These are phyloP conservation scores for Drosophila bipectinata DNA, from an alignment of 1,140 invertebrate species.

Conservation along the genomic window DNA sequence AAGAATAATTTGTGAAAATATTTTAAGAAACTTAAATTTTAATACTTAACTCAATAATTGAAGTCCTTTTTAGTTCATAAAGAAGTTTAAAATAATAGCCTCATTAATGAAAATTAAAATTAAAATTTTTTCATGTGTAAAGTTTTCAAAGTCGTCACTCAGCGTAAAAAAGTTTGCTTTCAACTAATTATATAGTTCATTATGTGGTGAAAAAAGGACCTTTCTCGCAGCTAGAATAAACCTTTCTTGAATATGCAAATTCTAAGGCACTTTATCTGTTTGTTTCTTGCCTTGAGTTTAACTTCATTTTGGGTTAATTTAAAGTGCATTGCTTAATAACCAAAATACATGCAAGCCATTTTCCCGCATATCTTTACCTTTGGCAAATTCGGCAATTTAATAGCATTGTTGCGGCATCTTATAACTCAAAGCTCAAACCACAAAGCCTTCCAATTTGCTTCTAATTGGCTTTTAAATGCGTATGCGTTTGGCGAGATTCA, in stretches of 20 bases:
- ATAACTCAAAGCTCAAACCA: conserved; percentile 44
- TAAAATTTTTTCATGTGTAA: not conserved
- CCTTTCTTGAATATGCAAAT: conserved; percentile 5
- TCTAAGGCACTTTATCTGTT: not conserved
- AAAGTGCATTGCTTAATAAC: conserved; percentile 24
- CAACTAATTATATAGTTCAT: conserved; percentile 70
- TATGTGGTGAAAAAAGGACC: conserved; percentile 26
- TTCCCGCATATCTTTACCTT: conserved; percentile 13
- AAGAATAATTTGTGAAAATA: not conserved
- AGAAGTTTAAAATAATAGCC: no score
- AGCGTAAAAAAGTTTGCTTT: conserved; percentile 42
- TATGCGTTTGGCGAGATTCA: conserved; percentile 49
- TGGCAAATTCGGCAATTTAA: conserved; percentile 31
- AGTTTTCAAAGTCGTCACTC: conserved; percentile 26
- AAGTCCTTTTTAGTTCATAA: no score
- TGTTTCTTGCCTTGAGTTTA: not conserved
- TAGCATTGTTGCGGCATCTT: conserved; percentile 53
- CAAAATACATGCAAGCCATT: conserved; percentile 24
- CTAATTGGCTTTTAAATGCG: conserved; percentile 66
- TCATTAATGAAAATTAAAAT: not conserved
- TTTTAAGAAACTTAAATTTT: no score
- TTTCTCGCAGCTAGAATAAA: conserved; percentile 11
- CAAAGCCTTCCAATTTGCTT: conserved; percentile 39
- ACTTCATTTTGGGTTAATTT: not conserved
- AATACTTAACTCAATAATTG: no score